Evolutionary conservation across 2,113 vertebrate genomes (phyloP), one percentile per base, ranked within the genome.

Genomic region (Dendrocopos noguchii): DNA sequence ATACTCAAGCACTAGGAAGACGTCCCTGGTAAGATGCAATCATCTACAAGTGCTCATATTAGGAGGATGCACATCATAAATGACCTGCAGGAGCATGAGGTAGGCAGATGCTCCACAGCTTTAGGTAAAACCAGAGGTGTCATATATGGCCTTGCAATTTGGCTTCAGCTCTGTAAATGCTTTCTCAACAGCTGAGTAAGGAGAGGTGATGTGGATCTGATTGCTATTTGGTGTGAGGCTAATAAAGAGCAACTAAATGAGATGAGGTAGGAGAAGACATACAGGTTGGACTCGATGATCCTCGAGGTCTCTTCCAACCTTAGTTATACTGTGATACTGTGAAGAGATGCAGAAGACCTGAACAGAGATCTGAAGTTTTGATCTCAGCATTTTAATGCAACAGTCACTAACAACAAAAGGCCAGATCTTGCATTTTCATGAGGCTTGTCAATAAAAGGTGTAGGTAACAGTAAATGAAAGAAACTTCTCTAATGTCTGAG

Each of bases 31-130:
- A 75, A 33, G 33, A 46, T 71, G 31, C n/a, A 21, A 24, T 46
- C 27, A 18, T 67, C n/a, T 78, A 34, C 65, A 55, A 16, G 14
- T 4, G 9, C 12, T 36, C n/a, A n/a, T 2, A 16, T 46, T 75
- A 73, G 27, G 19, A 19, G 16, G 19, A 24, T 9, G 16, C 1
- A 2, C 0, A 0, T 33, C 60, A 2, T 15, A 18, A 8, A 18
- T 64, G 14, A 46, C 33, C 52, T 60, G 27, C 31, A 67, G 61
- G 57, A 74, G 4, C 10, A 11, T 0, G 7, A 67, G 8, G 14
- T 46, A 60, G 47, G 36, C n/a, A 71, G 42, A 25, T 84, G 42
- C 42, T 55, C 29, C 27, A 25, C n/a, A 74, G 52, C 34, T 86
- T 20, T 31, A 84, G 65, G 65, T 7, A 88, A 52, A 42, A 56